A percentile compares a stretch with the other conserved stretches of the same genome.
These are phyloP conservation scores for Cheiracanthium punctorium DNA, from an alignment of 2,888 invertebrate species.

Conservation along the genomic window DNA sequence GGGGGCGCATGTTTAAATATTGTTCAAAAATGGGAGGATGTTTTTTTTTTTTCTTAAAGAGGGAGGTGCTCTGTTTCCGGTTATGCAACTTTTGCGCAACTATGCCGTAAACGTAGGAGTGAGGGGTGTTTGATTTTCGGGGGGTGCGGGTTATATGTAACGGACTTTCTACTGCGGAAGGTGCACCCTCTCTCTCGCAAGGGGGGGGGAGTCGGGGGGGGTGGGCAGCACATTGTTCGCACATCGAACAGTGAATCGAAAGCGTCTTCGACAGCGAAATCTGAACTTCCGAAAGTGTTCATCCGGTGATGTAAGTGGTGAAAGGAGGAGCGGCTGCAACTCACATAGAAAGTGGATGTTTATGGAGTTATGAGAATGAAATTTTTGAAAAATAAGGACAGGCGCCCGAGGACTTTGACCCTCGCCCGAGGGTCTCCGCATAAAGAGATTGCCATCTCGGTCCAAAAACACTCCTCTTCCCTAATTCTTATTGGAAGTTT, in stretches of 20 bases:
- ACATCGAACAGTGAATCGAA: not conserved
- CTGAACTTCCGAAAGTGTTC: constrained; percentile 20
- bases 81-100: constrained; percentile 61
- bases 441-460: no score
- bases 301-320: constrained; percentile 1
- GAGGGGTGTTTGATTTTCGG: constrained; percentile 42
- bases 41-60: constrained; percentile 31
- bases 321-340: not conserved
- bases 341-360: not conserved
- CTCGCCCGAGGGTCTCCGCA: not conserved
- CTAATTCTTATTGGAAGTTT: no score
- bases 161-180: constrained; percentile 47
- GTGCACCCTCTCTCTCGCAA: constrained; percentile 13
- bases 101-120: constrained; percentile 64
- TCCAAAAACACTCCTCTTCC: no score
- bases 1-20: constrained; percentile 58
- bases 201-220: no score
- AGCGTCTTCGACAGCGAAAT: constrained; percentile 12
- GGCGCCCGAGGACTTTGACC: not conserved
- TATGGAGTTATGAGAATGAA: not conserved
- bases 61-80: constrained; percentile 40
- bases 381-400: not conserved
- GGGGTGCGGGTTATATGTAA: constrained; percentile 60
- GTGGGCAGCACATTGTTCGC: not conserved
- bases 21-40: constrained; percentile 46